phyloP scores from a whole-genome alignment of 1,140 invertebrate genomes.

The Formica selysi region DNA sequence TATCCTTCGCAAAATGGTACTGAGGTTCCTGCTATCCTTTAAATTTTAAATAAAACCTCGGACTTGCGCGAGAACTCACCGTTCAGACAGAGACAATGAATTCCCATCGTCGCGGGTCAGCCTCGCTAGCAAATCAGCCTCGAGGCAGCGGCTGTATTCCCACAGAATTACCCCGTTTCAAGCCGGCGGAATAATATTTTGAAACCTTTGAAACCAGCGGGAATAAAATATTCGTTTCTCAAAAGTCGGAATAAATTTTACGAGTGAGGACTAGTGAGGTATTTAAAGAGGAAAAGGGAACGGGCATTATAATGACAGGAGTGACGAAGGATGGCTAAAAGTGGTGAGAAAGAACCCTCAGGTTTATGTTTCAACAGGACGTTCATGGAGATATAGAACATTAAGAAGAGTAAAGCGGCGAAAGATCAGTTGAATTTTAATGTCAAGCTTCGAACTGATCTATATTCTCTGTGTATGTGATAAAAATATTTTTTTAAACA shows the following conservation, averaged over 20 bases:
- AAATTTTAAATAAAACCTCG: conserved; percentile 63
- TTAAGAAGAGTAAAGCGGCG: background rate
- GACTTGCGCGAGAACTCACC: background rate
- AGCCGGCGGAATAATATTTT: conserved; percentile 40
- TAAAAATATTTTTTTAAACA: conserved; percentile 20
- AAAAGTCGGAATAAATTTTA: conserved; percentile 51
- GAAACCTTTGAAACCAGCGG: background rate
- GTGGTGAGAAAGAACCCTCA: background rate
- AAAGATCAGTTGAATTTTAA: background rate
- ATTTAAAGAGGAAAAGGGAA: background rate
- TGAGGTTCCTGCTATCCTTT: conserved; percentile 40
- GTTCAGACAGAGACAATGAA: conserved; percentile 35
- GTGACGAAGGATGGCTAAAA: background rate
- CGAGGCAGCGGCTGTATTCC: background rate
- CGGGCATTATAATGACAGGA: background rate
- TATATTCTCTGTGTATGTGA: background rate
- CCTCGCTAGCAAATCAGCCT: background rate
- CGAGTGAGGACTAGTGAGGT: background rate
- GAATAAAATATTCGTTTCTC: conserved; percentile 47
- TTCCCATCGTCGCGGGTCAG: conserved; percentile 22
- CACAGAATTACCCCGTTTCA: conserved; percentile 11
- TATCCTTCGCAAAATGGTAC: conserved; percentile 18
- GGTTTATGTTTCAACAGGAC: conserved; percentile 1
- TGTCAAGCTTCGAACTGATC: background rate
- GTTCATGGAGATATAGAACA: background rate